Conservation (phyloP, 2,797 vertebrate genomes). For the Pseudotriccus pelzelni region DNA sequence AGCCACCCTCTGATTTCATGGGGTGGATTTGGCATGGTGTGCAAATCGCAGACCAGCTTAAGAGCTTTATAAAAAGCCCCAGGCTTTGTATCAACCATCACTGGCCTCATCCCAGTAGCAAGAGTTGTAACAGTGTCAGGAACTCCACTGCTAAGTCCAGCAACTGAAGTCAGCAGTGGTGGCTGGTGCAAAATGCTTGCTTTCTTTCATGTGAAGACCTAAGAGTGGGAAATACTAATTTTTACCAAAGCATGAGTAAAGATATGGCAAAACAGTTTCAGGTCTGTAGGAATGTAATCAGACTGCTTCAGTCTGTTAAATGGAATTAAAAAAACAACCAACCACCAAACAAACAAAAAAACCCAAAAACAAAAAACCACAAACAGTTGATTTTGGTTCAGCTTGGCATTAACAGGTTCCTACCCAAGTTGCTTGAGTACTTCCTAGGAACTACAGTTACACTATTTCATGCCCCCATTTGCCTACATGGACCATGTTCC, state of each 20-base stretch:
- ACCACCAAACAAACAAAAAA: no score
- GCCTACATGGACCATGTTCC: background rate
- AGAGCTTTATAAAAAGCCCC: background rate
- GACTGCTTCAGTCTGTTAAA: background rate
- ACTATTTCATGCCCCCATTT: background rate
- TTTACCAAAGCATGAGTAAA: background rate
- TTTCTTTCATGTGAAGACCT: background rate
- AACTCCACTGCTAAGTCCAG: background rate
- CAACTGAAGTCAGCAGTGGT: background rate
- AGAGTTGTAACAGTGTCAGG: background rate
- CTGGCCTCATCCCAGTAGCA: background rate
- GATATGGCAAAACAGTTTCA: background rate
- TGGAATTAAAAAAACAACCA: background rate
- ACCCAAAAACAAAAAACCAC: no score
- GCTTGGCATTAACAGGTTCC: background rate
- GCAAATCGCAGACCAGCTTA: fast-evolving
- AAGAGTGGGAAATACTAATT: background rate
- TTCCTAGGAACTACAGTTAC: background rate
- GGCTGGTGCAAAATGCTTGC: background rate
- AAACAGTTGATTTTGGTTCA: background rate
- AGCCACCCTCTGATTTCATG: background rate
- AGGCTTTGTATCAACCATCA: background rate
- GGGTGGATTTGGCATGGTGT: background rate
- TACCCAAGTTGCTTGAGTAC: background rate
- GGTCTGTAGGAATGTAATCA: background rate